Evolutionary conservation across 2,797 vertebrate genomes (phyloP), one percentile per base, ranked within the genome.

Genomic region (Taeniopygia guttata): DNA sequence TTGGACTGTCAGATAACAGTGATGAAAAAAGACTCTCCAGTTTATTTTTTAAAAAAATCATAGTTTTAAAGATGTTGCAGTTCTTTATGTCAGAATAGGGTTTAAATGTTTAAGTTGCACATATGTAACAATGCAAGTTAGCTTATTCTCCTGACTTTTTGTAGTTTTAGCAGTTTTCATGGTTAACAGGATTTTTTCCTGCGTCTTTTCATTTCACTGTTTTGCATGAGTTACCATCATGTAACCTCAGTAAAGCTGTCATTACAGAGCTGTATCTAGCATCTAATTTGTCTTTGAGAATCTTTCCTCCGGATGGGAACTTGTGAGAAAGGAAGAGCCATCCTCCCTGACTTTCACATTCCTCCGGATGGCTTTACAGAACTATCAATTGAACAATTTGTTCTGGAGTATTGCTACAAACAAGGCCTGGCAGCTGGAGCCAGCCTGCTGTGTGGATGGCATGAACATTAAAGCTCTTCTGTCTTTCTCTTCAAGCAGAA

Each of bases 371-470:
- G 27, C 70, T 91, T 94, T 90, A 49, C 2, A 5, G 80, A 75
- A 13, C 87, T 56, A 22, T 84, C 73, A 90, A 4, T 84, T 0
- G 27, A 90, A 72, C 66, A 26, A 34, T 86, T 91, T 95, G 74
- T 93, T 93, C 69, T 91, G 92, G 69, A 86, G 42, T 27, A 23
- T 76, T 90, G 75, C 76, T 68, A 60, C 91, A 91, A 91, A 79
- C 60, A 87, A 91, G 67, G 60, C 42, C 87, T 91, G 94, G 91
- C 85, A 94, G 84, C 86, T 94, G 77, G 66, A 94, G 66, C 87
- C 63, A 51, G 48, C 48, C 76, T 90, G 76, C 62, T 91, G 16
- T 90, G 87, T 59, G 70, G 27, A 12, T 69, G 76, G 84, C 55
- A 64, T 76, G 77, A 89, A n/a, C 82, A 25, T 87, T 87, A 92